Conservation (phyloP, 2,113 vertebrate species). For the Lamprotornis superbus region DNA sequence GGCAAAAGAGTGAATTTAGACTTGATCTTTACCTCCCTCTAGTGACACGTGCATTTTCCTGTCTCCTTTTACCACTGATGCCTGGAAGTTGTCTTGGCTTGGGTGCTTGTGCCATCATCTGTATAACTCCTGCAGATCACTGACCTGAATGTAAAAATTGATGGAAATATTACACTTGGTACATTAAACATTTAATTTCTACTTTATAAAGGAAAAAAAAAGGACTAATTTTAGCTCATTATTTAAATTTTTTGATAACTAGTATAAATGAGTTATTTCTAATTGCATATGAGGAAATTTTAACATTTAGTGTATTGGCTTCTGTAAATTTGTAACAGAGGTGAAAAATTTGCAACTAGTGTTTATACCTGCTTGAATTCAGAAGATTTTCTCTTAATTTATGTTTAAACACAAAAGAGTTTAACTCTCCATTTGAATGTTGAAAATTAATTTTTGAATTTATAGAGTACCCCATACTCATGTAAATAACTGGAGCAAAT, state of each 20-base stretch:
- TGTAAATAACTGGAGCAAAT: neutral
- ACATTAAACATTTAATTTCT: neutral
- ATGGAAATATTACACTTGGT: neutral
- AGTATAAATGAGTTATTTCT: neutral
- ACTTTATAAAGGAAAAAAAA: neutral
- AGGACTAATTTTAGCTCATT: neutral
- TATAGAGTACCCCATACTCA: neutral
- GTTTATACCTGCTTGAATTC: neutral
- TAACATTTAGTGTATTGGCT: neutral
- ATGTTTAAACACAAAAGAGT: neutral
- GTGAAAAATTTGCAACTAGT: neutral
- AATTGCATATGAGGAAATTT: neutral
- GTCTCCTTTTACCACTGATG: neutral
- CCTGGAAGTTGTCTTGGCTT: neutral
- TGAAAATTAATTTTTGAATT: neutral
- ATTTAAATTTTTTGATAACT: neutral
- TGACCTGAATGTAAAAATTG: neutral
- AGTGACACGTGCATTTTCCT: neutral
- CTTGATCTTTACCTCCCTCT: slow-evolving; percentile 19
- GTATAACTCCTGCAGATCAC: fast-evolving
- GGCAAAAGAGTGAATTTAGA: neutral
- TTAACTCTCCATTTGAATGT: neutral
- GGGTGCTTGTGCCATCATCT: neutral
- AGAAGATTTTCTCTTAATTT: neutral
- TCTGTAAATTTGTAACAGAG: neutral